Percentiles rank a stretch among this genome's conserved stretches.
Evolutionary conservation across 2,888 invertebrate genomes (phyloP).

Genomic region (Apeira syringaria): DNA sequence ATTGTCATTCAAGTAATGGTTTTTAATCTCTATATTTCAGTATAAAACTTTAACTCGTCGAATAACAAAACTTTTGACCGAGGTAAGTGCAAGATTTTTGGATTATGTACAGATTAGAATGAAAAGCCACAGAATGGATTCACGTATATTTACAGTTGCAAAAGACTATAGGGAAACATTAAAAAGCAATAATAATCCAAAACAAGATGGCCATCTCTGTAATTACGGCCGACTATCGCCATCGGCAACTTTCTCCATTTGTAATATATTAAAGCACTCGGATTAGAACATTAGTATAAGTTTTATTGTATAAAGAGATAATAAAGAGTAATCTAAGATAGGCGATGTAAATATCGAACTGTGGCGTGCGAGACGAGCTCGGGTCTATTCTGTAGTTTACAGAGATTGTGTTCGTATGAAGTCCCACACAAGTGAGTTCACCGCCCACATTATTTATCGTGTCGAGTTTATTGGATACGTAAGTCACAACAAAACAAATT

Average conservation of each 20-base stretch:
- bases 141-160: too few species aligned
- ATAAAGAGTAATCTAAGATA: constrained; percentile 26
- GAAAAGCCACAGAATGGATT: too few species aligned
- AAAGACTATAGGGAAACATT: constrained; percentile 15
- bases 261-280: constrained; percentile 14
- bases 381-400: constrained; percentile 26
- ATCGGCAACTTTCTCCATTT: constrained; percentile 29
- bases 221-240: constrained; percentile 28
- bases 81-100: too few species aligned
- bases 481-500: constrained; percentile 8
- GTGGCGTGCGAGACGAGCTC: constrained; percentile 22
- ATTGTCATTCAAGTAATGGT: too few species aligned
- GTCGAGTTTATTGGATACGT: constrained; percentile 18
- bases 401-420: constrained; percentile 24
- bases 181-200: constrained; percentile 24
- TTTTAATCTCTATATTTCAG: too few species aligned
- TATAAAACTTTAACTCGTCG: too few species aligned
- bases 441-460: constrained; percentile 24
- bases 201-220: constrained; percentile 23
- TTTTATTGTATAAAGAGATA: constrained; percentile 28
- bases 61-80: too few species aligned
- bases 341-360: constrained; percentile 22
- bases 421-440: constrained; percentile 28
- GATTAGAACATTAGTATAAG: constrained; percentile 26
- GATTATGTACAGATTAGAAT: too few species aligned